phyloP scores from a whole-genome alignment of 2,888 invertebrate species.

The Clepsis dumicolana region DNA sequence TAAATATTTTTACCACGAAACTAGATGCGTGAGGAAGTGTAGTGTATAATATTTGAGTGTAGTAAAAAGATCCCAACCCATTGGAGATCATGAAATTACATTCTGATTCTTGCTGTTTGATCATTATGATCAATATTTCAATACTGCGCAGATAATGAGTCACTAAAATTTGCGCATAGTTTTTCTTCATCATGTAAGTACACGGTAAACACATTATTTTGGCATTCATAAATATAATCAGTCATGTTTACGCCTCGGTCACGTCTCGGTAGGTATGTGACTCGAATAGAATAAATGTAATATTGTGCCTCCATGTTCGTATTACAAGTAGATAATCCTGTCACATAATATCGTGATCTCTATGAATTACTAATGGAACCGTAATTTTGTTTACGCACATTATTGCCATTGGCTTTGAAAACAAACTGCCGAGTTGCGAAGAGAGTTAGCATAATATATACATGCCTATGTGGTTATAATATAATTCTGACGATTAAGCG shows the following conservation, averaged over 20 bases:
- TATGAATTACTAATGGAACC: conserved; percentile 1
- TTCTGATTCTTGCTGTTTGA: too few relatives aligned
- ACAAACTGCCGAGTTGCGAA: not conserved
- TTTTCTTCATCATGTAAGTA: not conserved
- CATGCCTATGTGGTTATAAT: too few relatives aligned
- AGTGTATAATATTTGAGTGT: too few relatives aligned
- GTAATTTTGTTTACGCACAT: not conserved
- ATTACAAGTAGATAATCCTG: not conserved
- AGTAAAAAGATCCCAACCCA: too few relatives aligned
- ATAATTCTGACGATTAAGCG: too few relatives aligned
- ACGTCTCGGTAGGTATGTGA: conserved; percentile 14
- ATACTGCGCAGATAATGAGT: not conserved
- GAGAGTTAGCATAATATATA: too few relatives aligned
- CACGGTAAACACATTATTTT: conserved; percentile 9
- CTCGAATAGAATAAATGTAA: conserved; percentile 8
- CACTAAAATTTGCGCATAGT: not conserved
- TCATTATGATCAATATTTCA: not conserved
- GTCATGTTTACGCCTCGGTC: conserved; percentile 11
- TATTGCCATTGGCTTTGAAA: not conserved
- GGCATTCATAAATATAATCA: conserved; percentile 10
- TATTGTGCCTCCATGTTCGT: not conserved
- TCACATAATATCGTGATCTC: conserved; percentile 6
- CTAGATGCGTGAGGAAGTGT: too few relatives aligned
- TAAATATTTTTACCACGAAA: too few relatives aligned
- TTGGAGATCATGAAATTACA: too few relatives aligned